Evolutionary conservation across 2,797 vertebrate genomes (phyloP).

Genomic region (Knipowitschia caucasica): DNA sequence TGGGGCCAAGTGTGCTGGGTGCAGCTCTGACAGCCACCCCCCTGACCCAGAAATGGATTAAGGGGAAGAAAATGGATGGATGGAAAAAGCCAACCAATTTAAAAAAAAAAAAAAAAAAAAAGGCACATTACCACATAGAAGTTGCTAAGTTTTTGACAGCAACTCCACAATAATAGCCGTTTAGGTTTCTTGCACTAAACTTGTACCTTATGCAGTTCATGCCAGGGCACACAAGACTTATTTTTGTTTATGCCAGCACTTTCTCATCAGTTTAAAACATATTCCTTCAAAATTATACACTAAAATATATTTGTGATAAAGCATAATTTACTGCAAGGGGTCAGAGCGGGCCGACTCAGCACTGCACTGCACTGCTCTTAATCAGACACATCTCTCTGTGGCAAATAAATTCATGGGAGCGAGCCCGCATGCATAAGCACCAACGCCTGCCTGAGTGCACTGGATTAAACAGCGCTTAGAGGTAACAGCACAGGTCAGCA

Average conservation of each 20-base stretch:
- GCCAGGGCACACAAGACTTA: background rate
- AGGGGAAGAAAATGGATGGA: no score
- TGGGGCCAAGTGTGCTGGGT: no score
- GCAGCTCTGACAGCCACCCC: no score
- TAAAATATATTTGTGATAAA: conserved; percentile 17
- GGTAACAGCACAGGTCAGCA: background rate
- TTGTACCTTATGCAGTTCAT: background rate
- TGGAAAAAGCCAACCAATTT: no score
- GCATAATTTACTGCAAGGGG: conserved; percentile 8
- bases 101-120: no score
- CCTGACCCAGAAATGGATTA: no score
- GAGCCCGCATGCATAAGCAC: background rate
- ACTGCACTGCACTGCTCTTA: conserved; percentile 5
- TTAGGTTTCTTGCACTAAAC: conserved; percentile 1
- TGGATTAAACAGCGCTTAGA: background rate
- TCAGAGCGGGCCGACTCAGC: conserved; percentile 18
- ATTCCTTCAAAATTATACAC: background rate
- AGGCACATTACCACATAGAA: no score
- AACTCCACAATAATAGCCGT: background rate
- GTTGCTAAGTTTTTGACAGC: background rate
- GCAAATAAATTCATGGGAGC: conserved; percentile 6
- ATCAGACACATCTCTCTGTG: conserved; percentile 15
- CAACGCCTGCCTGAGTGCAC: conserved; percentile 2
- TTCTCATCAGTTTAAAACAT: background rate
- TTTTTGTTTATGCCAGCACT: conserved; percentile 12